Conservation (phyloP, 2,797 vertebrate species). For the Pyrocephalus nanus region DNA sequence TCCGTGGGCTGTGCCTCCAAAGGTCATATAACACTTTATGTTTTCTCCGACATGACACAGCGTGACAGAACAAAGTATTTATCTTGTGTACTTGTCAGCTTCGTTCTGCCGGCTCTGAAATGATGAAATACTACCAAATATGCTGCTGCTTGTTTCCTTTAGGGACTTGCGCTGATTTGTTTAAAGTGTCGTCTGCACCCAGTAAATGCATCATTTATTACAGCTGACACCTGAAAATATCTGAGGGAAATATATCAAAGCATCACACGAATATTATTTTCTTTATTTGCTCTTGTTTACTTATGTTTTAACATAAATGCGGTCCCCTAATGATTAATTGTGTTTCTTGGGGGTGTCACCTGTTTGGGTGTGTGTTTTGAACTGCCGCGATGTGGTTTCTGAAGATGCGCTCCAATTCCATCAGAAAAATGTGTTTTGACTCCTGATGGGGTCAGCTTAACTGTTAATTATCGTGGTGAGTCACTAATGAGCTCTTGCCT, state of each 20-base stretch:
- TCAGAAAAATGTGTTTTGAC: slow-evolving; percentile 56
- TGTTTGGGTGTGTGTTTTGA: not conserved
- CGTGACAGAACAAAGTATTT: slow-evolving; percentile 76
- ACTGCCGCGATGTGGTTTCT: fast-evolving
- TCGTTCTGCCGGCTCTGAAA: slow-evolving; percentile 60
- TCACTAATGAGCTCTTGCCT: slow-evolving; percentile 61
- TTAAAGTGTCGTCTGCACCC: slow-evolving; percentile 68
- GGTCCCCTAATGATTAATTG: not conserved
- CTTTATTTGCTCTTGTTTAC: slow-evolving; percentile 33
- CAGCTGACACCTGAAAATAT: slow-evolving; percentile 62
- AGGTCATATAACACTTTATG: slow-evolving; percentile 71
- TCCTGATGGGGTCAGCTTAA: slow-evolving; percentile 22
- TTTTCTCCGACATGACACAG: slow-evolving; percentile 69
- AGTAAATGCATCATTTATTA: slow-evolving; percentile 74
- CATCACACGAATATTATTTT: slow-evolving; percentile 5
- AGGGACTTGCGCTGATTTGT: slow-evolving; percentile 66
- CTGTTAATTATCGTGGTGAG: slow-evolving; percentile 43
- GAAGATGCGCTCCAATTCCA: not conserved
- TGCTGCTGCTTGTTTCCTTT: slow-evolving; percentile 65
- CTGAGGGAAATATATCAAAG: slow-evolving; percentile 26
- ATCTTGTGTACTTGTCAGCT: slow-evolving; percentile 78
- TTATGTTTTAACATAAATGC: not conserved
- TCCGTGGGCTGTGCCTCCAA: slow-evolving; percentile 52
- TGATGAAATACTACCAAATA: slow-evolving; percentile 72
- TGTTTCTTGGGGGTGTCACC: slow-evolving; percentile 1